phyloP scores from a whole-genome alignment of 2,113 vertebrate genomes.

The Petrocephalus zakoni region DNA sequence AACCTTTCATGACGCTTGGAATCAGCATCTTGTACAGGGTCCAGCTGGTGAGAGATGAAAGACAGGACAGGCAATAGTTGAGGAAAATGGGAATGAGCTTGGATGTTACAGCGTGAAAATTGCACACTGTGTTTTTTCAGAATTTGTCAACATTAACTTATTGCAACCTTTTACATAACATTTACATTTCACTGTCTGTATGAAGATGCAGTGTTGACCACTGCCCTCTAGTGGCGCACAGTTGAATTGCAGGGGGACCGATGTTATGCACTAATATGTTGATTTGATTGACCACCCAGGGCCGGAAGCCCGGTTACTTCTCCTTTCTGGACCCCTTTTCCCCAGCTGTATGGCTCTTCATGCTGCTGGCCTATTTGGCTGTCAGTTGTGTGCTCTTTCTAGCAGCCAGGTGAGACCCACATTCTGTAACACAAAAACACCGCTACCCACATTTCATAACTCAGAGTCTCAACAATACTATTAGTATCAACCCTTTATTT shows the following conservation, averaged over 20 bases:
- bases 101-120: not conserved
- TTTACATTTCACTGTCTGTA: too few species aligned
- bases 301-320: conserved; percentile 87
- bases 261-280: conserved; percentile 1
- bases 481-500: not conserved
- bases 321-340: conserved; percentile 93
- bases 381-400: conserved; percentile 89
- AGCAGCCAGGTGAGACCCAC: conserved; percentile 71
- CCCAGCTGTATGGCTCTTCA: conserved; percentile 91
- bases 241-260: not conserved
- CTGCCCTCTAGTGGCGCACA: conserved; percentile 16
- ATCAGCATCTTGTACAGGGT: conserved; percentile 87
- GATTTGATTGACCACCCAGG: conserved; percentile 55
- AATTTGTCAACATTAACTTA: not conserved
- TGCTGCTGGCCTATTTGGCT: conserved; percentile 85
- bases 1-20: conserved; percentile 85
- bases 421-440: not conserved
- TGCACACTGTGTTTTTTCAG: not conserved
- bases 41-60: conserved; percentile 62
- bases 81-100: not conserved
- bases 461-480: not conserved
- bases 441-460: too few species aligned
- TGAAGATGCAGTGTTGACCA: not conserved
- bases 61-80: not conserved
- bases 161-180: not conserved